phyloP scores from a whole-genome alignment of 2,113 vertebrate species.

The Chauna torquata region DNA sequence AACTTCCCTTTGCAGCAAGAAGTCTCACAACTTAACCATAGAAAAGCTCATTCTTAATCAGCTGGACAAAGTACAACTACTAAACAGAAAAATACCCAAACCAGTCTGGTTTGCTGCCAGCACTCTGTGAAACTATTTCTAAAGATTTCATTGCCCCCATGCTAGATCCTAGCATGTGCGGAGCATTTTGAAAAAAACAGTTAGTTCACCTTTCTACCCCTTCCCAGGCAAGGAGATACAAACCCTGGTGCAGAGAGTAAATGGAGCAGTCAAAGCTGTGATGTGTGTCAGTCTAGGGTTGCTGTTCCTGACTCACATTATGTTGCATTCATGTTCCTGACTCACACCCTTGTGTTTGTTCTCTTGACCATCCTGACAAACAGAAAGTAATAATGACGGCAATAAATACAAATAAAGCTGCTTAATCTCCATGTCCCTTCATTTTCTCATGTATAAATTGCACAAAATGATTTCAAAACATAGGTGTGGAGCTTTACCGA shows the following conservation, averaged over 20 bases:
- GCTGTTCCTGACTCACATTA: neutral
- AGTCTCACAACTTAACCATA: neutral
- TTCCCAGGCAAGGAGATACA: neutral
- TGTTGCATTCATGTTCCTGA: neutral
- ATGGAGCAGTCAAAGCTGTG: neutral
- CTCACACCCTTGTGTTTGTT: neutral
- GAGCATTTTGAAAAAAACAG: neutral
- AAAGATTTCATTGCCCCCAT: neutral
- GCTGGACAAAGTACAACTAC: neutral
- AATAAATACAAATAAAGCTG: neutral
- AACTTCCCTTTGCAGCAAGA: neutral
- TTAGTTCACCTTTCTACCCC: neutral
- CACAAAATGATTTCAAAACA: constrained; percentile 14
- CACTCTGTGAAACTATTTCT: neutral
- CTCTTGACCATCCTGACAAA: neutral
- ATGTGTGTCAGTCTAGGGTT: neutral
- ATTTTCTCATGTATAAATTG: neutral
- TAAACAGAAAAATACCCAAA: neutral
- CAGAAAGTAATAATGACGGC: neutral
- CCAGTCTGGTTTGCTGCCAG: neutral
- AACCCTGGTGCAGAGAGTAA: neutral
- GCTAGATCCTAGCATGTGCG: too few relatives aligned
- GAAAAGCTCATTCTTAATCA: neutral
- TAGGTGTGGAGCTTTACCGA: neutral
- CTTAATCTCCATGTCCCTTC: neutral